Conservation (phyloP, 2,888 invertebrate species). For the Pimpla rufipes region DNA sequence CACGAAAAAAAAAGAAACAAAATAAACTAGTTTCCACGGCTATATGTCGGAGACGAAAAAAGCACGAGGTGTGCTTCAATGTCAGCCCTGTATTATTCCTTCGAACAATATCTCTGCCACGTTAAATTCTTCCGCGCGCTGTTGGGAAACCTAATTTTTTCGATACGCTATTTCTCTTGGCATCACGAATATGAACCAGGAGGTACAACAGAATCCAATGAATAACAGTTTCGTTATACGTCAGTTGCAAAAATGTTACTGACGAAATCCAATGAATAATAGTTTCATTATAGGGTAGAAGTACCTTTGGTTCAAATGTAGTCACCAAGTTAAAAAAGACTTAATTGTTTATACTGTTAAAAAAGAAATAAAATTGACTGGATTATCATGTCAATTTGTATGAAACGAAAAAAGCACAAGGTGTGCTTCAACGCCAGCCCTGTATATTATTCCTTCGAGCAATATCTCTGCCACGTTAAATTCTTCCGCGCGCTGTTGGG, state of each 20-base stretch:
- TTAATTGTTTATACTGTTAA: too few species aligned
- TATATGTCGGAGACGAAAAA: constrained; percentile 23
- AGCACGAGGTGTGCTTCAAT: constrained; percentile 37
- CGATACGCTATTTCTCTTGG: constrained; percentile 13
- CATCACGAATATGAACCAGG: neutral
- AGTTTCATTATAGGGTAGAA: too few species aligned
- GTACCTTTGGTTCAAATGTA: too few species aligned
- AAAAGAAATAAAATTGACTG: constrained; percentile 32
- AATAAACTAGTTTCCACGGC: constrained; percentile 42
- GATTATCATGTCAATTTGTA: constrained; percentile 28
- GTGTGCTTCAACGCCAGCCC: constrained; percentile 50
- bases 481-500: neutral
- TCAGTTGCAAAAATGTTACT: neutral
- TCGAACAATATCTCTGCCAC: neutral
- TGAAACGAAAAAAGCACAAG: constrained; percentile 15
- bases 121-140: neutral
- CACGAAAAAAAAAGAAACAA: constrained; percentile 27
- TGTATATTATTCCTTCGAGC: constrained; percentile 35
- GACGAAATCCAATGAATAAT: too few species aligned
- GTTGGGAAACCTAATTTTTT: constrained; percentile 19
- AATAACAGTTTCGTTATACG: neutral
- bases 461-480: neutral
- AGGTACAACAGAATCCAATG: neutral
- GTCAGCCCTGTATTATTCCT: constrained; percentile 46
- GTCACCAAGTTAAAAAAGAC: too few species aligned